Percentiles rank a stretch among this genome's conserved stretches.
Evolutionary conservation across 2,797 vertebrate species (phyloP).

Genomic region (Diceros bicornis): DNA sequence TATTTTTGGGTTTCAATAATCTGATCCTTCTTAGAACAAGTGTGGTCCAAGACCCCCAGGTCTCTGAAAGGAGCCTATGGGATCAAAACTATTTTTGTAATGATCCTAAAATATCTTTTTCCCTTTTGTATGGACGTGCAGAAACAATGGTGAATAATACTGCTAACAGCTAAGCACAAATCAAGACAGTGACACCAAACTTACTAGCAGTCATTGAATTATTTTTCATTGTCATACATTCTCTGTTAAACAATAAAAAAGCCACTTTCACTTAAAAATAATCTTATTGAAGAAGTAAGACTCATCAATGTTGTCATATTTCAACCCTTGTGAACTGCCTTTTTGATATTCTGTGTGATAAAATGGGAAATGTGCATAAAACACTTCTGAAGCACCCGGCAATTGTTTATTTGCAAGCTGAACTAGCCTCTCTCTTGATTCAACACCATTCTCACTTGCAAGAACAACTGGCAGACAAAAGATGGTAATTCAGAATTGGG

Average conservation of each 20-base stretch:
- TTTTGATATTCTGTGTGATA: not conserved
- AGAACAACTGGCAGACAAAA: not conserved
- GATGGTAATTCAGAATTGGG: not conserved
- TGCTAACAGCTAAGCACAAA: not conserved
- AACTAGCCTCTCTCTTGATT: not conserved
- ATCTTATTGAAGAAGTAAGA: constrained; percentile 6
- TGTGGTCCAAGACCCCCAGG: not conserved
- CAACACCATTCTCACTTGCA: not conserved
- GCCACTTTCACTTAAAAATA: not conserved
- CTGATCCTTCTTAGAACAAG: not conserved
- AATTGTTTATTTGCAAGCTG: not conserved
- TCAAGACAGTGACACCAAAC: not conserved
- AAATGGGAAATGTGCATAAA: not conserved
- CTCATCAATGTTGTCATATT: not conserved
- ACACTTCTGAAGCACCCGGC: not conserved
- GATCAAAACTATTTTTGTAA: constrained; percentile 22
- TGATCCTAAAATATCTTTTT: not conserved
- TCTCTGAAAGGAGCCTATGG: not conserved
- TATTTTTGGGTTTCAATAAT: not conserved
- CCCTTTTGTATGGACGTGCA: not conserved
- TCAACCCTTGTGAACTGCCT: not conserved
- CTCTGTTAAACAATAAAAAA: not conserved
- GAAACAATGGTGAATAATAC: not conserved
- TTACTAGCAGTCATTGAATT: not conserved
- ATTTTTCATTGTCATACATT: not conserved